A percentile compares a stretch with the other conserved stretches of the same genome.
These are phyloP conservation scores for Callocephalon fimbriatum DNA, from an alignment of 2,113 vertebrate species.

Conservation along the genomic window DNA sequence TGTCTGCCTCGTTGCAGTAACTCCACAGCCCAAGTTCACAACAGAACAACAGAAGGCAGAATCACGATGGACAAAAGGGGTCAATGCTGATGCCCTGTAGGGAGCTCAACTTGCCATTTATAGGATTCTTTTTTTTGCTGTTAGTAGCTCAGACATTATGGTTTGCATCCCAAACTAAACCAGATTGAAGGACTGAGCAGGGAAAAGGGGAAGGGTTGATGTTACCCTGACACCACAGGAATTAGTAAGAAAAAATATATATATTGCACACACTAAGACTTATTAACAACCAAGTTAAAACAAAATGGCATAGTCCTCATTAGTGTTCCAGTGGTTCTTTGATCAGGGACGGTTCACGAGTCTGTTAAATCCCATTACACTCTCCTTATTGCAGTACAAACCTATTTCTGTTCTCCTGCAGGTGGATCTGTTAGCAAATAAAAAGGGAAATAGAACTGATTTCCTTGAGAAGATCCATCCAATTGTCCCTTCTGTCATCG, in stretches of 20 bases:
- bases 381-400: conserved; percentile 78
- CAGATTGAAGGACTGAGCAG: conserved; percentile 68
- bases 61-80: conserved; percentile 24
- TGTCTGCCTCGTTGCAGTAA: neutral
- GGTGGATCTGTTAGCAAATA: conserved; percentile 65
- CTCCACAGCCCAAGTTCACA: conserved; percentile 15
- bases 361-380: conserved; percentile 64
- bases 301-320: conserved; percentile 75
- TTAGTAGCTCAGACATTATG: conserved; percentile 67
- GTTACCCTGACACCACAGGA: conserved; percentile 76
- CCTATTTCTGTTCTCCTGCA: conserved; percentile 71
- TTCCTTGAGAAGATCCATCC: conserved; percentile 76
- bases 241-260: conserved; percentile 81
- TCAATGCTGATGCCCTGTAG: neutral
- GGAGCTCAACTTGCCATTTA: conserved; percentile 14
- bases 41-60: conserved; percentile 9
- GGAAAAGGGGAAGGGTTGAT: conserved; percentile 60
- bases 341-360: conserved; percentile 65
- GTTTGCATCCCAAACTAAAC: conserved; percentile 71
- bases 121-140: conserved; percentile 50
- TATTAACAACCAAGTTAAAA: conserved; percentile 80
- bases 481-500: conserved; percentile 65
- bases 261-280: conserved; percentile 79
- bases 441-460: conserved; percentile 71
- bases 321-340: conserved; percentile 73